Evolutionary conservation across 2,797 vertebrate genomes (phyloP).

Genomic region (Schizopygopsis malacanthus): DNA sequence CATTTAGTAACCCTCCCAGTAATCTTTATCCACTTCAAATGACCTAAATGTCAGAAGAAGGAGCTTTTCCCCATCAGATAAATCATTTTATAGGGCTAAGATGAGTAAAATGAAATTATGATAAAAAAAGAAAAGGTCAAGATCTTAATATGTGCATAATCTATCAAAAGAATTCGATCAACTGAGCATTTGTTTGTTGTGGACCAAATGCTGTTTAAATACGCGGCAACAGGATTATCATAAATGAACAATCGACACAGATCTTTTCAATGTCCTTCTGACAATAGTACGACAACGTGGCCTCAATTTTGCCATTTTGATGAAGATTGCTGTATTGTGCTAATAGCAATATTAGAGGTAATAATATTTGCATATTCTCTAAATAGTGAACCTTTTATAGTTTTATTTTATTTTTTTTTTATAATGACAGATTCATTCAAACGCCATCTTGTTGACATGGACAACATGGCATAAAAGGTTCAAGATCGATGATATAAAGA

Average conservation of each 20-base stretch:
- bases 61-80: slow-evolving; percentile 57
- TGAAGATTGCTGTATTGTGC: slow-evolving; percentile 4
- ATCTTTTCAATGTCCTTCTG: slow-evolving; percentile 15
- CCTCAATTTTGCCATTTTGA: neutral
- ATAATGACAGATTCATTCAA: neutral
- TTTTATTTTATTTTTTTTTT: too few species aligned
- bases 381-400: neutral
- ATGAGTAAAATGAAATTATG: slow-evolving; percentile 66
- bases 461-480: neutral
- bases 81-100: slow-evolving; percentile 60
- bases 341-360: neutral
- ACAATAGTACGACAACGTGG: neutral
- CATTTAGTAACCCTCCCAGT: slow-evolving; percentile 80
- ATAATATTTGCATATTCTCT: neutral
- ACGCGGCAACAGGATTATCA: slow-evolving; percentile 29
- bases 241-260: slow-evolving; percentile 52
- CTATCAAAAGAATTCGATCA: slow-evolving; percentile 71
- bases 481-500: neutral
- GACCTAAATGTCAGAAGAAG: slow-evolving; percentile 82
- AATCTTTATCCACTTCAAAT: slow-evolving; percentile 83
- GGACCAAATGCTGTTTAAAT: slow-evolving; percentile 58
- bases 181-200: slow-evolving; percentile 23
- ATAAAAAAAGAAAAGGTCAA: slow-evolving; percentile 65
- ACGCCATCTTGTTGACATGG: neutral
- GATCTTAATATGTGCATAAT: slow-evolving; percentile 71